Conservation (phyloP, 2,888 invertebrate species). For the Philhelius pedissequus region DNA sequence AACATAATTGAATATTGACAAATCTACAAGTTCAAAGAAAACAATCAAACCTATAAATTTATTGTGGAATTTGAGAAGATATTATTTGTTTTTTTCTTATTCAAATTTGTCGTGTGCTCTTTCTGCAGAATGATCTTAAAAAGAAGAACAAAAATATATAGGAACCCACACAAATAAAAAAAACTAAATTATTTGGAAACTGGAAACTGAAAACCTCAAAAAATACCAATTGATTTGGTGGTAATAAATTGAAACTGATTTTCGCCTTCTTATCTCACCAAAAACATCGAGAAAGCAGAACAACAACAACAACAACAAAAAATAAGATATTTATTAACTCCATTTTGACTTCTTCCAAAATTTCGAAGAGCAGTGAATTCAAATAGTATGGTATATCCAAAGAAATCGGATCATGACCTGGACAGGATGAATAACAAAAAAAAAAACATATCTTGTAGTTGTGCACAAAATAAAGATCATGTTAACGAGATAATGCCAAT, state of each 20-base stretch:
- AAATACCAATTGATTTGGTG: constrained; percentile 65
- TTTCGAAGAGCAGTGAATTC: constrained; percentile 44
- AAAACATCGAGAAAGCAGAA: constrained; percentile 46
- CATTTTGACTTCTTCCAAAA: constrained; percentile 63
- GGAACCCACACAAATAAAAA: constrained; percentile 16
- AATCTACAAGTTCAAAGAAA: constrained; percentile 4
- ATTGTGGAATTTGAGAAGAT: constrained; percentile 29
- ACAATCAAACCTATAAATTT: constrained; percentile 45
- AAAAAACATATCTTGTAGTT: constrained; percentile 23
- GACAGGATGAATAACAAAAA: constrained; percentile 7
- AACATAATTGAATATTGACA: not conserved
- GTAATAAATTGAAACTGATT: constrained; percentile 67
- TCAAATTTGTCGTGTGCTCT: constrained; percentile 47
- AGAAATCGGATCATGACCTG: constrained; percentile 64
- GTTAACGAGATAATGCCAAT: constrained; percentile 62
- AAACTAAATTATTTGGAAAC: constrained; percentile 29
- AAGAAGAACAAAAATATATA: not conserved
- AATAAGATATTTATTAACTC: constrained; percentile 57
- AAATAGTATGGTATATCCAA: constrained; percentile 52
- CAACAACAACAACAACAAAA: constrained; percentile 26
- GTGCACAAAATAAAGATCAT: constrained; percentile 59
- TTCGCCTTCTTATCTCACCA: constrained; percentile 63
- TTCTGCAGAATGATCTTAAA: constrained; percentile 17
- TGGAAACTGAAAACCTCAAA: constrained; percentile 50
- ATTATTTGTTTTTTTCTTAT: constrained; percentile 27